Evolutionary conservation across 92 coral and sea anemone species (phyloP), one percentile per base, ranked within the genome.

Genomic region (Meandrina meandrites): DNA sequence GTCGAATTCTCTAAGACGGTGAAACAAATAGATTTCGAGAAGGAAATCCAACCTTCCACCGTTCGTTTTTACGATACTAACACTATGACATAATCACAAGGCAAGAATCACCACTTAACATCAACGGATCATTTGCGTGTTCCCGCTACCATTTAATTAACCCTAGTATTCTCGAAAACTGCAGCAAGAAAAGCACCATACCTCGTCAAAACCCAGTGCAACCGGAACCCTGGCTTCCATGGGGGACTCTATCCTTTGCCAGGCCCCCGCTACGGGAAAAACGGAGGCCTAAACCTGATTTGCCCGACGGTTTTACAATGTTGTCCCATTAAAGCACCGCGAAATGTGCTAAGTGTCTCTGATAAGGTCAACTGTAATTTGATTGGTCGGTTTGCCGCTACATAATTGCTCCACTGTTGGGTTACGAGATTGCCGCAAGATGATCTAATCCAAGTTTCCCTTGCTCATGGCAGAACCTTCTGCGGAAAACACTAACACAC

Each of bases 141-240:
- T 78, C n/a, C 48, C 76, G 10, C 19, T 22, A 56, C 21, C 28
- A 66, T 32, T 35, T 19, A 31, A 34, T 57, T 22, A 60, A 21
- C 66, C 24, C 28, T 42, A 76, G 47, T 27, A 42, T 30, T 69
- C 21, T 9, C 16, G 80, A 54, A 22, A 19, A 77, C 47, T 85
- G 88, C 88, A 85, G 19, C 19, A 8, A 32, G 28, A 77, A 50
- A 31, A 47, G 32, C 22, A 13, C 64, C 83, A 22, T 64, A 91
- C 93, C 93, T 91, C 90, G 56, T 76, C 86, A 13, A 91, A 77
- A 56, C 74, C 83, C 83, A 84, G 91, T 79, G 86, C 91, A 68
- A 86, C 75, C 32, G 93, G 91, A 48, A 78, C 91, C 78, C 86
- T 89, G 50, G 86, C 93, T 79, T 89, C 93, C 93, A 87, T 89